A percentile compares a stretch with the other conserved stretches of the same genome.
phyloP scores from a whole-genome alignment of 2,797 vertebrate genomes.

The Fistularia tabacaria region DNA sequence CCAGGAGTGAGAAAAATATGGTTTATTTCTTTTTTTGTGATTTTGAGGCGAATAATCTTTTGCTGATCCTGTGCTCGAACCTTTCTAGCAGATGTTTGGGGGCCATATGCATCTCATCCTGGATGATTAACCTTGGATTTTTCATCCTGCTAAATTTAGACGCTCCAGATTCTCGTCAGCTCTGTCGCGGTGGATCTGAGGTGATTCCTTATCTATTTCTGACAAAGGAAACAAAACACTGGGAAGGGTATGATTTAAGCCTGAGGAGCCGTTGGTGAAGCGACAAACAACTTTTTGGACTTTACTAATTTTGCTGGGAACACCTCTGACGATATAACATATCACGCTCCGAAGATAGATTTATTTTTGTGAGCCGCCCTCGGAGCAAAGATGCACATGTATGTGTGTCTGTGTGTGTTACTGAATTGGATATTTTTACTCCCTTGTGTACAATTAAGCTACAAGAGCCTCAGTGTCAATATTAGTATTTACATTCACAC shows the following conservation, averaged over 20 bases:
- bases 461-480: constrained; percentile 53
- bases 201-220: constrained; percentile 52
- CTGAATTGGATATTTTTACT: constrained; percentile 32
- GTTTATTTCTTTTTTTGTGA: constrained; percentile 21
- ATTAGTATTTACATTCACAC: constrained; percentile 64
- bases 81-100: constrained; percentile 55
- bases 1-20: too few species aligned
- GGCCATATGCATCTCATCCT: constrained; percentile 49
- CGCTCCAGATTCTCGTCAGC: constrained; percentile 64
- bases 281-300: too few species aligned
- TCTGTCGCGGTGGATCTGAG: constrained; percentile 29
- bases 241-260: too few species aligned
- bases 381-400: not conserved
- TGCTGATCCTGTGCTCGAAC: constrained; percentile 27
- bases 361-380: too few species aligned
- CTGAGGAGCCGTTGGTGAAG: too few species aligned
- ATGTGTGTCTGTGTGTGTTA: constrained; percentile 16
- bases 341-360: too few species aligned
- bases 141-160: constrained; percentile 68
- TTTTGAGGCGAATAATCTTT: constrained; percentile 47
- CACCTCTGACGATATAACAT: too few species aligned
- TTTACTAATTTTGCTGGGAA: too few species aligned
- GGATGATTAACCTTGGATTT: constrained; percentile 68
- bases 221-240: constrained; percentile 4
- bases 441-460: constrained; percentile 51